Base-by-base conservation (phyloP, 2,888 invertebrate species). In the Andrena flavipes region DNA sequence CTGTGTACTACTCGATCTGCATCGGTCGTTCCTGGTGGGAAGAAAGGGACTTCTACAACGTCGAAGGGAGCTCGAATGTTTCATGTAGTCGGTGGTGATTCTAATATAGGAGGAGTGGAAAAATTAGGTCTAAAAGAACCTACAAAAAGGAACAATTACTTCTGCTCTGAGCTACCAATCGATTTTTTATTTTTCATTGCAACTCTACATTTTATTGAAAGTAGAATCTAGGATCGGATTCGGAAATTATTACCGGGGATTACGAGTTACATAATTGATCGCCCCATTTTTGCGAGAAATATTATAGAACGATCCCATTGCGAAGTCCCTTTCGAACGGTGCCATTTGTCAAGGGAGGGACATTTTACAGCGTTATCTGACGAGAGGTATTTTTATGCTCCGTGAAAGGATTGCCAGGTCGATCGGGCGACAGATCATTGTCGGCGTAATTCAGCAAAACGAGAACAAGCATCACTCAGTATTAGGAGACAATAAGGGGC, bases 401-500 rank as follows among this genome's bases (percentile, higher is more conserved):
- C n/a, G 29, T 48, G 49, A 23, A 16, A n/a, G 29, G n/a, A 26
- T 49, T 65, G 33, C 35, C 51, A 30, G 2, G 48, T 60, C 48
- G 26, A 35, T 29, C 30, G 3, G 20, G n/a, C 56, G 42, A 49
- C 49, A 33, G 63, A 71, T 35, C 10, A 42, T 16, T 10, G 63
- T 23, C 29, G 42, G 42, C 20, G 54, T 64, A 60, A 49, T 54
- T 72, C 49, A 30, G 62, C 54, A 35, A 63, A 78, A 82, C 59
- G n/a, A 33, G 71, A 35, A 26, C 51, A 30, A 60, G 59, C 63
- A 48, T 59, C 65, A 49, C 56, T 23, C 68, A 59, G 70, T 70
- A 64, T 71, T 74, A 83, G 70, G 63, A 35, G 65, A 70, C 67
- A 82, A 83, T 82, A 77, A 75, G 70, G 70, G 63, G n/a, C 51